Conservation (phyloP, 1,140 invertebrate genomes). For the Drosophila fuyamai region DNA sequence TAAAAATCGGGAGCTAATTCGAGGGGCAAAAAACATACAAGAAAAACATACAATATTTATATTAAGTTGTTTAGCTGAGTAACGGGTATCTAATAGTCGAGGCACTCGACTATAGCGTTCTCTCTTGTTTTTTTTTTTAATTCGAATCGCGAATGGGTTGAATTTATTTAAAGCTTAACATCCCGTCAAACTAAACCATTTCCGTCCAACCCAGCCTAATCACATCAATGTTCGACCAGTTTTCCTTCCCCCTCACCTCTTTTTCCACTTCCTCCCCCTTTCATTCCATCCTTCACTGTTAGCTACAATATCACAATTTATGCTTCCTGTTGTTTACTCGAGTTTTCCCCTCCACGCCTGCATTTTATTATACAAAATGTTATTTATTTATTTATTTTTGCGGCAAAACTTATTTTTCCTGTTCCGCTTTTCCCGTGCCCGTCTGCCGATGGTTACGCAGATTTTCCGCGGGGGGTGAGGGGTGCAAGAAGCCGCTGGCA, state of each 20-base stretch:
- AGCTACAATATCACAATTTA: constrained; percentile 26
- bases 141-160: not conserved
- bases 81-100: no score
- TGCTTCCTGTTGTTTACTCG: constrained; percentile 66
- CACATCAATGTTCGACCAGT: constrained; percentile 51
- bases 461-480: constrained; percentile 15
- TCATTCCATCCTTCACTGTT: constrained; percentile 8
- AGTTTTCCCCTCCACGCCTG: constrained; percentile 17
- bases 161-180: constrained; percentile 4
- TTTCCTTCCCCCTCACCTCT: not conserved
- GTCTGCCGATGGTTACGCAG: constrained; percentile 54
- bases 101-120: no score
- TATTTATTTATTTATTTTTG: constrained; percentile 77
- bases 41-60: no score
- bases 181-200: constrained; percentile 26
- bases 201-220: constrained; percentile 43
- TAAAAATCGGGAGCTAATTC: no score
- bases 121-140: no score
- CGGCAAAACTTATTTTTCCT: constrained; percentile 65
- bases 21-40: no score
- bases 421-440: not conserved
- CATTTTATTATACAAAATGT: constrained; percentile 57
- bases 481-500: constrained; percentile 17
- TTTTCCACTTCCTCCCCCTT: not conserved
- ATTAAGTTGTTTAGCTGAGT: no score